A percentile compares a stretch with the other conserved stretches of the same genome.
Conservation (phyloP, 2,113 vertebrate genomes). For the Scalopus aquaticus region DNA sequence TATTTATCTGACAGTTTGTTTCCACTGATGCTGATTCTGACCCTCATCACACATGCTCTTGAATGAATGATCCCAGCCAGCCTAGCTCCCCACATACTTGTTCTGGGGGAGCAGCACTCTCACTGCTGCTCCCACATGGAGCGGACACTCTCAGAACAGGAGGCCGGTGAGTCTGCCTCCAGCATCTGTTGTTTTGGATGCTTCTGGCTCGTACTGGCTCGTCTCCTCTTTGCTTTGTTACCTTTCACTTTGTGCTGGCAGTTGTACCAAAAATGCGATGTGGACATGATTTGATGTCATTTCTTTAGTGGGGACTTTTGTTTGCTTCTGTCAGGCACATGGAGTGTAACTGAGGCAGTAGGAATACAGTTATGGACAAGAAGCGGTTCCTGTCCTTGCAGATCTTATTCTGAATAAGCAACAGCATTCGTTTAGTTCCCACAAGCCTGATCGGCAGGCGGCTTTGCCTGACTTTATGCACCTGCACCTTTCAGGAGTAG, state of each 20-base stretch:
- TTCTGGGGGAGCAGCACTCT: neutral
- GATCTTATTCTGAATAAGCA: constrained; percentile 52
- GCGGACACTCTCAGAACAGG: constrained; percentile 11
- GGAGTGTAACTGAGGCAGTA: neutral
- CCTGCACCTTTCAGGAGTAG: neutral
- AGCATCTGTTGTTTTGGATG: neutral
- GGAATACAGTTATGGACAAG: constrained; percentile 41
- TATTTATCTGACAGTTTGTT: constrained; percentile 54
- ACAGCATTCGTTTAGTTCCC: neutral
- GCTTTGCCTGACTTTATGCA: constrained; percentile 11
- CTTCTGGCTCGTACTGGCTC: constrained; percentile 8
- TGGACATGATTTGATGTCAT: constrained; percentile 27
- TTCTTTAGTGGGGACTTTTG: constrained; percentile 47
- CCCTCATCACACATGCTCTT: constrained; percentile 14
- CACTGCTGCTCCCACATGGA: neutral
- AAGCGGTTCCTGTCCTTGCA: neutral
- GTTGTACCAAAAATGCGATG: constrained; percentile 3
- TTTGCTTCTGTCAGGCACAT: constrained; percentile 34
- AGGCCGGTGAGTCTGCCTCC: neutral
- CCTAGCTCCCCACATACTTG: neutral
- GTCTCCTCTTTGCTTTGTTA: neutral
- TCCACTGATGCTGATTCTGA: constrained; percentile 25
- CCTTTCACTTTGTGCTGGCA: constrained; percentile 28
- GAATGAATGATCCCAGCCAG: constrained; percentile 36
- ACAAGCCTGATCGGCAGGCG: neutral